A percentile compares a stretch with the other conserved stretches of the same genome.
These are phyloP conservation scores for Linnaemya tessellans DNA, from an alignment of 2,888 invertebrate genomes.

Conservation along the genomic window DNA sequence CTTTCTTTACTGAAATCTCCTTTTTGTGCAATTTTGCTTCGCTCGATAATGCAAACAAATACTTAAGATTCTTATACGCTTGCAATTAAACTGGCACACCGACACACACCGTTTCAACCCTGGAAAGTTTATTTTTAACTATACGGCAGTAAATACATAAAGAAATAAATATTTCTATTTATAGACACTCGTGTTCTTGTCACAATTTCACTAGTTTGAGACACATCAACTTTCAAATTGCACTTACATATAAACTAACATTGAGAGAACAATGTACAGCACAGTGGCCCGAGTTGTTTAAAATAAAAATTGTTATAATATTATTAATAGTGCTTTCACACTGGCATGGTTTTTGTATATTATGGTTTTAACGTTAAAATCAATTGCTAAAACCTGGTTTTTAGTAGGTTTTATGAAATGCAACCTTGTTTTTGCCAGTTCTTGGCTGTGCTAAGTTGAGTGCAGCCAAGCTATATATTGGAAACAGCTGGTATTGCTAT, in stretches of 20 bases:
- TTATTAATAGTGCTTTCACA: no score
- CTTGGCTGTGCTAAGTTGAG: no score
- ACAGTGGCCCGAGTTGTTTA: conserved; percentile 11
- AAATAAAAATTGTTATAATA: no score
- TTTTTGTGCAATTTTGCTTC: neutral
- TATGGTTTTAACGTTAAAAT: no score
- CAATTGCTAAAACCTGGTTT: no score
- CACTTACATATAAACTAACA: neutral
- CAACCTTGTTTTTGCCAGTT: no score
- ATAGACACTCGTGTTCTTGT: conserved; percentile 45
- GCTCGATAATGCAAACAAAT: neutral
- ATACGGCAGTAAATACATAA: conserved; percentile 6
- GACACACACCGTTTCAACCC: conserved; percentile 35
- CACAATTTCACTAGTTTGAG: conserved; percentile 37
- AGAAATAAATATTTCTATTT: conserved; percentile 40
- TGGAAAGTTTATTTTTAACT: conserved; percentile 62
- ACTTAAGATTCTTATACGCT: neutral
- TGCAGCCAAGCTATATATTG: no score
- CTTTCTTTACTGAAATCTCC: neutral
- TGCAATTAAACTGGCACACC: neutral
- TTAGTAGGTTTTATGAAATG: no score
- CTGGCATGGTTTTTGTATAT: no score
- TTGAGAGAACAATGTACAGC: neutral
- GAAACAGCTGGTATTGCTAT: no score
- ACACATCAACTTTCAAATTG: conserved; percentile 37